These are phyloP conservation scores for Aplidium turbinatum DNA, from an alignment of 23 tunicate genomes.

Conservation along the genomic window DNA sequence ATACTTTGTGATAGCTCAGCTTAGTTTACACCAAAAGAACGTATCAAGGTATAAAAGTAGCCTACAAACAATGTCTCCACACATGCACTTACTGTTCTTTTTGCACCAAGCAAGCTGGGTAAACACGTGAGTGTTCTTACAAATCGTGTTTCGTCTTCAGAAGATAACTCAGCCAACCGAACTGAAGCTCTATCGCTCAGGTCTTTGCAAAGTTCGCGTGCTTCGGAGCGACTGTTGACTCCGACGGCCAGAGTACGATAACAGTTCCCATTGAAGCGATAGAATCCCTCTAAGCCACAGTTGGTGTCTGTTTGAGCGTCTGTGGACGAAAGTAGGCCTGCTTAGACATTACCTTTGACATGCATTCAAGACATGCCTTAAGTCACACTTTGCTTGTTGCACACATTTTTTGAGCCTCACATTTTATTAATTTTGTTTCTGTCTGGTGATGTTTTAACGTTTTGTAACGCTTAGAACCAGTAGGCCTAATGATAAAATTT, in stretches of 20 bases:
- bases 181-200: not conserved
- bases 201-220: conserved; percentile 3
- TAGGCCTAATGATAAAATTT: too few relatives aligned
- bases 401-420: too few relatives aligned
- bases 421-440: too few relatives aligned
- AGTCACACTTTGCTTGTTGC: too few relatives aligned
- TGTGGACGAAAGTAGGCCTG: not conserved
- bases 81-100: not conserved
- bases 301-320: not conserved
- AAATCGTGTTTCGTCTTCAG: conserved; percentile 35
- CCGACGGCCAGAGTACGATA: conserved; percentile 1
- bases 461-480: too few relatives aligned
- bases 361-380: too few relatives aligned
- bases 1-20: too few relatives aligned
- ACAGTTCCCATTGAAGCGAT: conserved; percentile 21
- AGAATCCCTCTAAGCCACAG: conserved; percentile 37
- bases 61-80: too few relatives aligned
- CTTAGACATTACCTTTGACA: too few relatives aligned
- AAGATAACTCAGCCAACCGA: not conserved
- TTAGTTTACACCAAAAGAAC: too few relatives aligned
- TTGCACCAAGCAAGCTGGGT: conserved; percentile 22
- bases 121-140: conserved; percentile 12
- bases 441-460: too few relatives aligned
- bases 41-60: too few relatives aligned
- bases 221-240: not conserved